Evolutionary conservation across 2,113 vertebrate genomes (phyloP).

Genomic region (Forbesichthys papilliferus): DNA sequence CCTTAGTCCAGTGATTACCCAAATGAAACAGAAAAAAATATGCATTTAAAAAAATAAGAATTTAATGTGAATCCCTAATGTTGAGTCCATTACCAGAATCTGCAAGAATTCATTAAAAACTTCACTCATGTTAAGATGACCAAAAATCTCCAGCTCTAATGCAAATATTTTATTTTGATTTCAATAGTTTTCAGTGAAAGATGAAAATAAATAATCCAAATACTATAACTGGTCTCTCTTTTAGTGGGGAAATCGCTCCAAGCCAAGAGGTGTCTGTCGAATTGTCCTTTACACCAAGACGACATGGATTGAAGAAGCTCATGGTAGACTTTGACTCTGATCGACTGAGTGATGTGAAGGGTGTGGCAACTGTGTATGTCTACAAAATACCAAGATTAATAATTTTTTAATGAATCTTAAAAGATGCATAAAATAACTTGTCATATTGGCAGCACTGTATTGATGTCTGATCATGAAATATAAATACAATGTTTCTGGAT

Average conservation of each 20-base stretch:
- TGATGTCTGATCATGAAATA: too few relatives aligned
- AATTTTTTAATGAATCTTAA: background rate
- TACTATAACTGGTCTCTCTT: slow-evolving; percentile 5
- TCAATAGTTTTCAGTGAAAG: too few relatives aligned
- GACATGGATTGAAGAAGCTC: slow-evolving; percentile 70
- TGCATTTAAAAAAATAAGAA: background rate
- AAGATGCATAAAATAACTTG: too few relatives aligned
- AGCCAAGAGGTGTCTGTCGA: slow-evolving; percentile 67
- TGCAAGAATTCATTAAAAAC: too few relatives aligned
- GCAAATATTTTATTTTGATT: background rate
- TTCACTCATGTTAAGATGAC: too few relatives aligned
- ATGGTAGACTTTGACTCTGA: slow-evolving; percentile 80
- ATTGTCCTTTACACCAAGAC: slow-evolving; percentile 66
- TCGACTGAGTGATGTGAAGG: slow-evolving; percentile 75
- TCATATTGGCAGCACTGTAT: too few relatives aligned
- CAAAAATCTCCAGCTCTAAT: background rate
- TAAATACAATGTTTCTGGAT: too few relatives aligned
- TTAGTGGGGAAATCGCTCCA: slow-evolving; percentile 63
- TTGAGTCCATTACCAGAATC: too few relatives aligned
- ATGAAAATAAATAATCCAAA: background rate
- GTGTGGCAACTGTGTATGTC: slow-evolving; percentile 69
- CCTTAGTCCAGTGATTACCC: background rate
- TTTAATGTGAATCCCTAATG: background rate
- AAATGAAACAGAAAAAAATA: too few relatives aligned
- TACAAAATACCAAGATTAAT: slow-evolving; percentile 23